These are phyloP conservation scores for Melanargia galathea DNA, from an alignment of 2,888 invertebrate genomes.

Conservation along the genomic window DNA sequence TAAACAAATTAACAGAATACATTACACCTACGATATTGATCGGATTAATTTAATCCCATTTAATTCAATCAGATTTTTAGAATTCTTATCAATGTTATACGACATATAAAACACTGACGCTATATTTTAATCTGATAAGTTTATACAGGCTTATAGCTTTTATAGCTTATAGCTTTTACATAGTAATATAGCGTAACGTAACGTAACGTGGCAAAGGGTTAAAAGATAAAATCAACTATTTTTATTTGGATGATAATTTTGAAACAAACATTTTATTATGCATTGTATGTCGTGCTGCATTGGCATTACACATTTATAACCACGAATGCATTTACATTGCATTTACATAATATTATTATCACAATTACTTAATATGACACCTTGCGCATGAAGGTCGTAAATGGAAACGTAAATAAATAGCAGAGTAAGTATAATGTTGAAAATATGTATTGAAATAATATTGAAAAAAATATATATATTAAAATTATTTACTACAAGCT, in stretches of 20 bases:
- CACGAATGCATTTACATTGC: constrained; percentile 20
- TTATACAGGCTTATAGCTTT: too few relatives aligned
- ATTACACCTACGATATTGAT: constrained; percentile 5
- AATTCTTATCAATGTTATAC: constrained; percentile 11
- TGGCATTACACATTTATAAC: constrained; percentile 16
- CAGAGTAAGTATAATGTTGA: not conserved
- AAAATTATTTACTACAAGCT: too few relatives aligned
- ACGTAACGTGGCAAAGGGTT: too few relatives aligned
- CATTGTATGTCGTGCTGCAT: constrained; percentile 23
- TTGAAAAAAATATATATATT: too few relatives aligned
- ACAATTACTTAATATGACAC: constrained; percentile 23
- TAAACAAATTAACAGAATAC: constrained; percentile 15
- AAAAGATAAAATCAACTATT: not conserved
- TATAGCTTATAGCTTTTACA: too few relatives aligned
- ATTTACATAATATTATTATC: constrained; percentile 11
- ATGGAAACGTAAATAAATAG: not conserved
- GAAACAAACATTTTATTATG: constrained; percentile 17
- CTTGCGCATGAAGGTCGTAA: constrained; percentile 14
- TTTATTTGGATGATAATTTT: constrained; percentile 7
- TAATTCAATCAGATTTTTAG: constrained; percentile 13
- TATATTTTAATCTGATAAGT: not conserved
- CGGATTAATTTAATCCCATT: constrained; percentile 15
- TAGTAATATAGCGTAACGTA: too few relatives aligned
- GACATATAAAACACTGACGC: not conserved
- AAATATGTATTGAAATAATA: too few relatives aligned